phyloP scores from a whole-genome alignment of 2,888 invertebrate species.

The Leucozona laternaria region DNA sequence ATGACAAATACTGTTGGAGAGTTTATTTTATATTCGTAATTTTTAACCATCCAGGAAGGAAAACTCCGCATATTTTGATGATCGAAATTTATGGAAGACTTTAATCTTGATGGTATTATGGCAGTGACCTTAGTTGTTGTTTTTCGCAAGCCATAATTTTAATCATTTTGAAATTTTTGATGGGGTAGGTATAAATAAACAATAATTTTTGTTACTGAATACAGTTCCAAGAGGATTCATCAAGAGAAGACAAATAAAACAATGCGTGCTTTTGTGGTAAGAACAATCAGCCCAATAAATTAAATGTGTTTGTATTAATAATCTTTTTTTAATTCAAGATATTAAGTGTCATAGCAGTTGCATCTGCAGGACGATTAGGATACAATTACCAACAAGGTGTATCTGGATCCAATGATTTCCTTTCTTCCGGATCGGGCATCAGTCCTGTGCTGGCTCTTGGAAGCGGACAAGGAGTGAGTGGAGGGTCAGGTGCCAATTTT shows the following conservation, averaged over 20 bases:
- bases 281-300: not conserved
- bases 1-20: not conserved
- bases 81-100: not conserved
- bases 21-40: not conserved
- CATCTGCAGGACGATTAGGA: constrained; percentile 17
- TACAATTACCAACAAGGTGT: constrained; percentile 1
- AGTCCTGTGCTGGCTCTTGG: not conserved
- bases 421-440: constrained; percentile 28
- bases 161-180: not conserved
- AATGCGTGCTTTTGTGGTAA: constrained; percentile 20
- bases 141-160: constrained; percentile 23
- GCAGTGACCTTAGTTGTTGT: not conserved
- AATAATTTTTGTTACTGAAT: not conserved
- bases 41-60: not conserved
- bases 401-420: not conserved
- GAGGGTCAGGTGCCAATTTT: not conserved
- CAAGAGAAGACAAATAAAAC: not conserved
- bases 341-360: constrained; percentile 16
- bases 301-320: not conserved
- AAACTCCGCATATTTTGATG: not conserved
- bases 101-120: not conserved
- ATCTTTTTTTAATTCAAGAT: not conserved
- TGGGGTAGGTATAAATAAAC: not conserved
- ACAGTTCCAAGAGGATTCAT: not conserved
- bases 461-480: constrained; percentile 4